Conservation (phyloP, 23 tunicate genomes). For the Clavelina lepadiformis region DNA sequence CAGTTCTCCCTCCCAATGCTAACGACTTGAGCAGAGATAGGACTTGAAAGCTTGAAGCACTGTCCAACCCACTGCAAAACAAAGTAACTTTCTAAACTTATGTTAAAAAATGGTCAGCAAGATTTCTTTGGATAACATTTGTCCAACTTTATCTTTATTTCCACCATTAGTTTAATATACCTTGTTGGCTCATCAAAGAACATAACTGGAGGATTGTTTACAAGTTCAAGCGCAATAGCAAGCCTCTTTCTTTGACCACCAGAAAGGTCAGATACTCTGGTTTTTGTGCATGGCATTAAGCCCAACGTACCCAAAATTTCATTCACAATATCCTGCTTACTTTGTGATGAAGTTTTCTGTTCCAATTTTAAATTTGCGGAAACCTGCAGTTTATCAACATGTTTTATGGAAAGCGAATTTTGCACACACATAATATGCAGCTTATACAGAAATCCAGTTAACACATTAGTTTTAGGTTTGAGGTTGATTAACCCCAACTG, state of each 20-base stretch:
- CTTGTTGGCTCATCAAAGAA: slow-evolving; percentile 99
- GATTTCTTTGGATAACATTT: not conserved
- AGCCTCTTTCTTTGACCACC: slow-evolving; percentile 98
- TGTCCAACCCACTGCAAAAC: slow-evolving; percentile 79
- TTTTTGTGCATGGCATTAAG: slow-evolving; percentile 74
- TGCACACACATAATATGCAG: too few species aligned
- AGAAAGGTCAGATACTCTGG: slow-evolving; percentile 70
- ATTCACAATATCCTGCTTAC: slow-evolving; percentile 64
- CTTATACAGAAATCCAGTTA: too few species aligned
- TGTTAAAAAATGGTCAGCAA: not conserved
- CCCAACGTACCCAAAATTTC: slow-evolving; percentile 86
- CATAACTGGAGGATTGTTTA: slow-evolving; percentile 99
- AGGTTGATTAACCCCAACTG: too few species aligned
- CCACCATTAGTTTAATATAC: slow-evolving; percentile 14
- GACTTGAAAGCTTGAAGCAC: slow-evolving; percentile 88
- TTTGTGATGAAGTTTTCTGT: slow-evolving; percentile 10
- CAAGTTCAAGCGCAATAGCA: slow-evolving; percentile 93
- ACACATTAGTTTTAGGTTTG: too few species aligned
- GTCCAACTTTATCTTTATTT: not conserved
- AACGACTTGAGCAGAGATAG: slow-evolving; percentile 82
- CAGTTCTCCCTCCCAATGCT: slow-evolving; percentile 92
- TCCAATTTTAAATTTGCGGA: slow-evolving; percentile 92
- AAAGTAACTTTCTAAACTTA: not conserved
- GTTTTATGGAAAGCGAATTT: not conserved
- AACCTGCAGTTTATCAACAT: slow-evolving; percentile 34